Evolutionary conservation across 2,113 vertebrate genomes (phyloP), one percentile per base, ranked within the genome.

Genomic region (Hippocampus mohnikei): DNA sequence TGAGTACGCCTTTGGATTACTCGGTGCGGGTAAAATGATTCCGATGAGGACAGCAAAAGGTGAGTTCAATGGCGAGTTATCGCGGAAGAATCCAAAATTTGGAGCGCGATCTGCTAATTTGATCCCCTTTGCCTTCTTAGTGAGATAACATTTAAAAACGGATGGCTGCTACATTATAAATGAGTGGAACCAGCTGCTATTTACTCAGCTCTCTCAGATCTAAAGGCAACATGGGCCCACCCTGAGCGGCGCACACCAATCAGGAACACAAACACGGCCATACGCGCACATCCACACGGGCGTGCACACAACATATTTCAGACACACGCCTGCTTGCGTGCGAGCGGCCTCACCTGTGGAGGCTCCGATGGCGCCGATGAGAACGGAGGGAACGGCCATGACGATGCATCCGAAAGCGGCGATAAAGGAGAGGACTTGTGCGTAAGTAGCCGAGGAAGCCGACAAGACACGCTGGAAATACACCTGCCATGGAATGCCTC

Each of bases 381-480:
- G 94, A 67, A 98, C 81, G 0, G 97, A 92, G 15, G 97, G 97
- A 53, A 99, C 66, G 41, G 97, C 97, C 97, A 99, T 99, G 82
- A 99, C 73, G 52, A 99, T 80, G 85, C 97, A 98, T 21, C 97
- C 97, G 20, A 99, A 97, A 25, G 96, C 96, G 77, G 97, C 97
- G 81, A 99, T 87, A 85, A 98, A 95, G 72, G 97, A 99, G 60
- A 99, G 89, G 48, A 99, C 95, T 88, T 98, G 97, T 63, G 97
- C 97, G 8, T 99, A 99, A 25, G 94, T 95, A 70, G 97, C 97
- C 37, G 97, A 99, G 69, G 97, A 99, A n/a, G 96, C 95, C 61
- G 97, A 99, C 44, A 99, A 93, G 67, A 99, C 97, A 80, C 97
- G 85, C 83, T 99, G 97, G 88, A 99, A 99, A 91, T 99, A 99